Evolutionary conservation across 2,113 vertebrate species (phyloP).

Genomic region (Chaetura pelagica): DNA sequence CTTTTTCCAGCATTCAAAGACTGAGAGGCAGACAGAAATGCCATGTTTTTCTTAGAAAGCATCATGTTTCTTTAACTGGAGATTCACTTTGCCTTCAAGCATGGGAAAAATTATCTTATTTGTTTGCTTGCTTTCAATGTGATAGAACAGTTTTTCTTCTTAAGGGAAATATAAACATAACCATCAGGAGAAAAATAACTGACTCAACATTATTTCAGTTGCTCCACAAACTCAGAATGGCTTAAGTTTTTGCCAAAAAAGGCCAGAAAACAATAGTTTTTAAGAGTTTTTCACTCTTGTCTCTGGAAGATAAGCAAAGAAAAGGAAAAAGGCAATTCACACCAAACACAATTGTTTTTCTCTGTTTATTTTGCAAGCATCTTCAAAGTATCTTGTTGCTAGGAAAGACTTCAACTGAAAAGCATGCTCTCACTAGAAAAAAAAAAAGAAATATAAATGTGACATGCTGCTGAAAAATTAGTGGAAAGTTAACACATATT

Average conservation of each 20-base stretch:
- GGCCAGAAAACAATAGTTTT: background rate
- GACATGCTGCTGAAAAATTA: background rate
- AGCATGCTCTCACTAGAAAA: conserved; percentile 33
- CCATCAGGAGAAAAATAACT: conserved; percentile 11
- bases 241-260: background rate
- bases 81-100: background rate
- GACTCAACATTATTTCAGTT: background rate
- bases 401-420: conserved; percentile 39
- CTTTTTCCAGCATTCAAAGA: background rate
- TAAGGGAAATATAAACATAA: background rate
- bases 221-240: background rate
- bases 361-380: conserved; percentile 55
- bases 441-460: conserved; percentile 50
- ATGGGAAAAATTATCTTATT: background rate
- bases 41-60: background rate
- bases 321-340: background rate
- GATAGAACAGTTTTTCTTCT: background rate
- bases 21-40: background rate
- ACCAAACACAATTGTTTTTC: conserved; percentile 7
- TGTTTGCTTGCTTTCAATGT: background rate
- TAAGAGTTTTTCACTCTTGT: background rate
- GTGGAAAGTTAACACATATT: conserved; percentile 8
- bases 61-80: background rate
- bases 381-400: conserved; percentile 54
- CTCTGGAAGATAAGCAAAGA: background rate